A percentile compares a stretch with the other conserved stretches of the same genome.
phyloP scores from a whole-genome alignment of 1,140 invertebrate species.

The Zelostemma sp. region DNA sequence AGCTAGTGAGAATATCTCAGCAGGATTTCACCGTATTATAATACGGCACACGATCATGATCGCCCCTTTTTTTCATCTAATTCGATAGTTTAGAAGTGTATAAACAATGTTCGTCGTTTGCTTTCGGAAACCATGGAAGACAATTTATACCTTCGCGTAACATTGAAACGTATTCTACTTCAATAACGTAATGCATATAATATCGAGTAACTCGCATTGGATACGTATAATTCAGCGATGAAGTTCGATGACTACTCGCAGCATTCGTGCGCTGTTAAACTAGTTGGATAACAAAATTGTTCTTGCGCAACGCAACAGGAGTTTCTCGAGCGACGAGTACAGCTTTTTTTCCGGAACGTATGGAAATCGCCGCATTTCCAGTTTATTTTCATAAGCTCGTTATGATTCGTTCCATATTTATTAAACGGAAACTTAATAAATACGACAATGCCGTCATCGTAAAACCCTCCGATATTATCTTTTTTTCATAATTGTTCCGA shows the following conservation, averaged over 20 bases:
- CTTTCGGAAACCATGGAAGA: too few species aligned
- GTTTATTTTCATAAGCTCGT: not conserved
- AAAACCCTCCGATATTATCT: too few species aligned
- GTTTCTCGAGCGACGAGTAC: too few species aligned
- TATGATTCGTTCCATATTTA: too few species aligned
- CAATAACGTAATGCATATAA: slow-evolving; percentile 38
- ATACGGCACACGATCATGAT: slow-evolving; percentile 17
- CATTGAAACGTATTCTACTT: slow-evolving; percentile 21
- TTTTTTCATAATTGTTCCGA: not conserved
- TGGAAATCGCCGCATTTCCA: not conserved
- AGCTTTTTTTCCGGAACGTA: not conserved
- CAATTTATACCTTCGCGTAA: too few species aligned
- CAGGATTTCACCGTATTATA: slow-evolving; percentile 12
- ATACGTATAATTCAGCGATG: slow-evolving; percentile 15
- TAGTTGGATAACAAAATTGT: not conserved
- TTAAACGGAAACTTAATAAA: too few species aligned
- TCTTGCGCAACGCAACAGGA: not conserved
- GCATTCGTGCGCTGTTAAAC: slow-evolving; percentile 26
- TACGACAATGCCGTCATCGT: too few species aligned
- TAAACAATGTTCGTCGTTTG: too few species aligned
- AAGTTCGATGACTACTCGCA: slow-evolving; percentile 7
- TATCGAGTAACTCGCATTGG: slow-evolving; percentile 25
- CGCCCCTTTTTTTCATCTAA: not conserved
- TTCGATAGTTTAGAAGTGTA: not conserved
- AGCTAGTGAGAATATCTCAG: slow-evolving; percentile 23